phyloP scores from a whole-genome alignment of 2,797 vertebrate genomes.

The Pseudocheirus occidentalis region DNA sequence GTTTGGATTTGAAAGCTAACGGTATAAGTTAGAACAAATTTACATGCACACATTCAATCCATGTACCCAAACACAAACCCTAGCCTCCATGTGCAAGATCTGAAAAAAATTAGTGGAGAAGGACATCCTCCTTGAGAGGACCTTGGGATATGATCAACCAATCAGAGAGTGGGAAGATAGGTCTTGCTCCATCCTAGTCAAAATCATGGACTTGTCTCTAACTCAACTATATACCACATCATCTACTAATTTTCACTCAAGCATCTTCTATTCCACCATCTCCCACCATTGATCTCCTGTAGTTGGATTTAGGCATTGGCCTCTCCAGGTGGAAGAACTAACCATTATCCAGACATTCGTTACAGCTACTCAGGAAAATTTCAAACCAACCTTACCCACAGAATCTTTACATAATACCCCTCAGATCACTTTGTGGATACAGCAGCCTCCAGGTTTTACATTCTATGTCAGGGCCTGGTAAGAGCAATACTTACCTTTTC shows the following conservation, averaged over 20 bases:
- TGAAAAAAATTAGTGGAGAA: background rate
- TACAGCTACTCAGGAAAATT: background rate
- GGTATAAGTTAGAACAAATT: conserved; percentile 15
- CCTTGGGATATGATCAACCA: background rate
- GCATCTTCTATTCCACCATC: background rate
- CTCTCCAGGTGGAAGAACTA: background rate
- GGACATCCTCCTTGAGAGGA: background rate
- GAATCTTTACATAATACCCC: background rate
- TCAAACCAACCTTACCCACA: background rate
- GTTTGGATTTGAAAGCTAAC: conserved; percentile 27
- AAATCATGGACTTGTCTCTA: background rate
- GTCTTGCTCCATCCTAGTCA: background rate
- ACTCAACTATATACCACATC: background rate
- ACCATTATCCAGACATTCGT: background rate
- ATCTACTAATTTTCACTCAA: background rate
- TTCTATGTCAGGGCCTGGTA: background rate
- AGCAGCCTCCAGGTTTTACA: background rate
- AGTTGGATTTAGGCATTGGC: background rate
- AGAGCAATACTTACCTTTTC: background rate
- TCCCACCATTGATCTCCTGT: background rate
- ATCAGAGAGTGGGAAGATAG: background rate
- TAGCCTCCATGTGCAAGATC: background rate
- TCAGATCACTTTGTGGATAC: background rate
- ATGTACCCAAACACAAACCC: background rate
- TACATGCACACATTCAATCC: background rate